Evolutionary conservation across 2,888 invertebrate species (phyloP).

Genomic region (Plusia festucae): DNA sequence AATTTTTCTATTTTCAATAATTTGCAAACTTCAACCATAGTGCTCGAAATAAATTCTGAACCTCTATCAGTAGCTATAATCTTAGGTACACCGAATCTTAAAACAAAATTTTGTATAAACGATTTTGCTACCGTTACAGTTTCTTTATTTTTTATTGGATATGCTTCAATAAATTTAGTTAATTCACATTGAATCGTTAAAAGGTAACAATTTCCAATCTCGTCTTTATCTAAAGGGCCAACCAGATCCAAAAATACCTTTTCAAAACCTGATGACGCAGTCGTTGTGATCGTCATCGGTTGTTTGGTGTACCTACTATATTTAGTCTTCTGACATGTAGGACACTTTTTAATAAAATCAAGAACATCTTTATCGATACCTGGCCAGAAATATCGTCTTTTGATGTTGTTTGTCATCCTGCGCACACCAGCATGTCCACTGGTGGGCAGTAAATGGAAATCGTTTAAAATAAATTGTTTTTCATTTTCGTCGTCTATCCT

Average conservation of each 20-base stretch:
- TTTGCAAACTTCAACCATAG: constrained; percentile 18
- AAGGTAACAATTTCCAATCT: constrained; percentile 13
- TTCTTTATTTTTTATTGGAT: constrained; percentile 23
- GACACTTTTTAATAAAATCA: constrained; percentile 22
- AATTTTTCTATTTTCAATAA: constrained; percentile 18
- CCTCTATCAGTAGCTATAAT: constrained; percentile 23
- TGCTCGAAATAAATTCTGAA: constrained; percentile 18
- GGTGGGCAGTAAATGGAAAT: constrained; percentile 24
- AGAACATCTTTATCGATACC: constrained; percentile 18
- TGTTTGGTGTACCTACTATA: constrained; percentile 3
- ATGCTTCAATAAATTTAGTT: constrained; percentile 12
- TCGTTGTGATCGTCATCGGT: constrained; percentile 28
- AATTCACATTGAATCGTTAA: constrained; percentile 26
- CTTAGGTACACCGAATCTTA: constrained; percentile 20
- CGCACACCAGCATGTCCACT: constrained; percentile 33
- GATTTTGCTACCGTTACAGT: constrained; percentile 20
- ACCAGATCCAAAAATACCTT: constrained; percentile 29
- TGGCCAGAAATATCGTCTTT: constrained; percentile 26
- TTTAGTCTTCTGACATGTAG: constrained; percentile 23
- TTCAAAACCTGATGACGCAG: constrained; percentile 14
- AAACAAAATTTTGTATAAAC: constrained; percentile 22
- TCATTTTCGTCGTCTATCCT: not conserved
- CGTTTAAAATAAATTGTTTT: constrained; percentile 8
- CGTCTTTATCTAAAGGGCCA: constrained; percentile 19
- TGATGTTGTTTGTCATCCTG: too few species aligned